Evolutionary conservation across 2,888 invertebrate species (phyloP).

Genomic region (Drosophila tripunctata): DNA sequence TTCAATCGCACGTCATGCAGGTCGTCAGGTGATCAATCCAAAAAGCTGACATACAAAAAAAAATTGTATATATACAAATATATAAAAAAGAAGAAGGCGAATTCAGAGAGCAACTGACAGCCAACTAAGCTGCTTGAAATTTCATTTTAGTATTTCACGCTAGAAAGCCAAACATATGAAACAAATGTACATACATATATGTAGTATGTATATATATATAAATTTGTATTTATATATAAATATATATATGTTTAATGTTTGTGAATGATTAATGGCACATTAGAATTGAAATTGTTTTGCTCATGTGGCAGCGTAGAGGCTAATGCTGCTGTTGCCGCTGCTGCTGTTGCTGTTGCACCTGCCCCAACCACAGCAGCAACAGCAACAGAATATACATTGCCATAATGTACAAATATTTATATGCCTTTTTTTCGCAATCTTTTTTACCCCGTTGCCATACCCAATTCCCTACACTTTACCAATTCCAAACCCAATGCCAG

Average conservation of each 20-base stretch:
- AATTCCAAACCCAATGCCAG: background rate
- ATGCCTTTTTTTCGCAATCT: slow-evolving; percentile 45
- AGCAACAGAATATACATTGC: slow-evolving; percentile 48
- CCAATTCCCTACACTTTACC: background rate
- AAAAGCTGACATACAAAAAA: no score
- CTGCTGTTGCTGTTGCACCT: background rate
- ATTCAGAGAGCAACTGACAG: slow-evolving; percentile 65
- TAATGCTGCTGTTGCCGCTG: slow-evolving; percentile 1
- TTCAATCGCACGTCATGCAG: slow-evolving; percentile 24
- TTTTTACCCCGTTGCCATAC: slow-evolving; percentile 16
- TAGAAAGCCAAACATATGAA: slow-evolving; percentile 59
- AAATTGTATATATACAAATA: no score
- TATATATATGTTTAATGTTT: slow-evolving; percentile 68
- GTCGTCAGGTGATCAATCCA: slow-evolving; percentile 56
- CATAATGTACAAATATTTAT: slow-evolving; percentile 76
- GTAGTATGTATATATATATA: slow-evolving; percentile 7
- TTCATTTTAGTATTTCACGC: slow-evolving; percentile 75
- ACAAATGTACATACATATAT: slow-evolving; percentile 2
- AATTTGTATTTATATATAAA: background rate
- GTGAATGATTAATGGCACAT: slow-evolving; percentile 77
- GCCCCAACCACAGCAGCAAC: slow-evolving; percentile 5
- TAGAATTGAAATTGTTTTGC: slow-evolving; percentile 78
- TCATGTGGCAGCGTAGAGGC: slow-evolving; percentile 31
- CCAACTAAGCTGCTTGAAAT: slow-evolving; percentile 72
- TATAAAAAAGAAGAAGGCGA: slow-evolving; percentile 12